phyloP scores from a whole-genome alignment of 1,140 invertebrate species.

The Apis mellifera region Amel_HAv3.1 CM009933.2:7808501-7809000 shows the following conservation, averaged over 20 bases:
- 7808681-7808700: too few relatives aligned
- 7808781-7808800: background rate
- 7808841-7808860: slow-evolving; percentile 15
- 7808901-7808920: slow-evolving; percentile 10
- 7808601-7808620: background rate
- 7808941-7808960: slow-evolving; percentile 69
- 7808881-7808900: slow-evolving; percentile 19
- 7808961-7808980: slow-evolving; percentile 75
- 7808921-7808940: slow-evolving; percentile 71
- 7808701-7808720: too few relatives aligned
- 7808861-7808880: background rate
- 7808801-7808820: background rate
- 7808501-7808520: background rate
- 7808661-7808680: slow-evolving; percentile 20
- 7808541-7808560: background rate
- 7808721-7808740: too few relatives aligned
- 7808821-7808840: slow-evolving; percentile 26
- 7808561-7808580: background rate
- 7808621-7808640: slow-evolving; percentile 38
- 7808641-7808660: slow-evolving; percentile 60
- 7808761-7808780: background rate
- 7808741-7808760: too few relatives aligned
- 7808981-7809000: slow-evolving; percentile 92
- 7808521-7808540: background rate
- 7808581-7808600: slow-evolving; percentile 59